Base-by-base conservation (phyloP, 2,797 vertebrate genomes). In the Carcharodon carcharias region DNA sequence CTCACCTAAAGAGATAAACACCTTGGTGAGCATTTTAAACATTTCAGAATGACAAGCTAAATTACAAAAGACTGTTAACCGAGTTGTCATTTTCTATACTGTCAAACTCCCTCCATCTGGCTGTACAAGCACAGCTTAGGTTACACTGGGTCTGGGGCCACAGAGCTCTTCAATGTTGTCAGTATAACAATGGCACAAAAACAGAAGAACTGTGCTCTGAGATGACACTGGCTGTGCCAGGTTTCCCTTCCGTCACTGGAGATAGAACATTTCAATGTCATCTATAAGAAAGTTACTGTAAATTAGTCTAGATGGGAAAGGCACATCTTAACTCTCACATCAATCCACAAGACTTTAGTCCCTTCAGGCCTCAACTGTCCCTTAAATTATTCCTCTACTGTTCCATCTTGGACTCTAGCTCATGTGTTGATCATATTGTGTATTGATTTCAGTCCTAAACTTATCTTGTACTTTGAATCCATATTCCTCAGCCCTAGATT, bases 1-100 rank as follows among this genome's bases (percentile, higher is more conserved):
- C 96, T 99, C 99, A 82, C 99, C 99, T 99, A 97, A 96, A 50
- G 96, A 97, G 96, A 0, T 96, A 96, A 96, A n/a, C 31, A 95
- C 7, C 31, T 9, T 77, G 3, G 31, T 71, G 45, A 93, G 91
- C 14, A 12, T n/a, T 6, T 93, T 93, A 9, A 92, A 67, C 9
- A 40, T 45, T 93, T 23, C 3, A 45, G 61, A 45, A 67, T 6
- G 0, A 23, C 26, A n/a, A 65, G 21, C n/a, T 67, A 11, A 93
- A 67, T 40, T 67, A 93, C n/a, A 35, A 61, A 61, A 61, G 28
- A 61, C n/a, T 58, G 9, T 87, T 54, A 61, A 91, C 16, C 0
- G 14, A 67, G 1, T 91, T 23, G 16, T n/a, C 54, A 23, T 89
- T 58, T 12, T 89, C 50, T 89, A 58, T 54, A 89, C 11, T 58